Evolutionary conservation across 2,113 vertebrate genomes (phyloP), one percentile per base, ranked within the genome.

Genomic region (Entelurus aequoreus): DNA sequence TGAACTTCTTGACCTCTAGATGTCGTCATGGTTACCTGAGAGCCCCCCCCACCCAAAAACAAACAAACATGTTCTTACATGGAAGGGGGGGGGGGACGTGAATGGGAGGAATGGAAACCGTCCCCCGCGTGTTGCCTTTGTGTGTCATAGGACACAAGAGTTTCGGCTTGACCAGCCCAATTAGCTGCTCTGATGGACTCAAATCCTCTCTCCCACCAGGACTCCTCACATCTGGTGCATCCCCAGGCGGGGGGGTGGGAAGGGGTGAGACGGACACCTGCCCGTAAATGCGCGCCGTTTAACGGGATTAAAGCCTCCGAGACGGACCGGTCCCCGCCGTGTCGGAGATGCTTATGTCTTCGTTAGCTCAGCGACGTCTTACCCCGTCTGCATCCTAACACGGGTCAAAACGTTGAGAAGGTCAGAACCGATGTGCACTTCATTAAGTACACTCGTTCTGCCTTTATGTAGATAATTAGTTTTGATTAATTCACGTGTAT

Each of bases 301-400:
- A 91, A 92, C 84, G 12, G 77, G 90, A 91, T 93, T 92, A 92
- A 86, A 76, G 79, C 74, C 35, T 63, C 77, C 36, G 60, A 42
- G 79, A 81, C 84, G 58, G 19, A 87, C 79, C 70, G 76, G 83
- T 74, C 88, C 79, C 13, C 58, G 64, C 66, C 71, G 64, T 78
- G 83, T 77, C 37, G 47, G 61, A 83, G 84, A 75, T 77, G 67
- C 66, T 74, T 77, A 80, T 82, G 79, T 82, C 75, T 86, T 86
- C 80, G 65, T 73, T 81, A 42, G 8, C 19, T 19, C 19, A 19
- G 19, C 19, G 40, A 42, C 40, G 7, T 42, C 40, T 42, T 42
- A 5, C 40, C 40, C 6, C 40, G 8, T 6, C 40, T 42, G 6
- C 40, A 6, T 42, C 7, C 2, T 42, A 42, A 42, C 38, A 38